phyloP scores from a whole-genome alignment of 2,888 invertebrate species.

The Mimachlamys varia region DNA sequence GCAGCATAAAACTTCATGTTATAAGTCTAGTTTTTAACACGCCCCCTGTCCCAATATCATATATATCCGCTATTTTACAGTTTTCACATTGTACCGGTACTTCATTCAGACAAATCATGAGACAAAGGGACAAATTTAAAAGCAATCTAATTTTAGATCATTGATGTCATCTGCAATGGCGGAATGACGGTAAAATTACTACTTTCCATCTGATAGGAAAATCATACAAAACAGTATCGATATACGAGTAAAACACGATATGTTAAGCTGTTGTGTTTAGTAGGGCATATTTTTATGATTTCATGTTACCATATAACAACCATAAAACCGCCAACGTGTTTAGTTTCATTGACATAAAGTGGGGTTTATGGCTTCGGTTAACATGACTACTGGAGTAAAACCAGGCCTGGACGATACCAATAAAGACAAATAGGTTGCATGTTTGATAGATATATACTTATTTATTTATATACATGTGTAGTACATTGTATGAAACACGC shows the following conservation, averaged over 20 bases:
- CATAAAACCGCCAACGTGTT: not conserved
- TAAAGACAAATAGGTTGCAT: not conserved
- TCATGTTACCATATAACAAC: not conserved
- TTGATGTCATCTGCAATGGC: not conserved
- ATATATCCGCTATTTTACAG: not conserved
- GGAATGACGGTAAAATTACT: not conserved
- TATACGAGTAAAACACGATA: not conserved
- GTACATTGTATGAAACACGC: no score
- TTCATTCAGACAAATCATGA: not conserved
- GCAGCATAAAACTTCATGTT: not conserved
- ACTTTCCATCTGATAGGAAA: not conserved
- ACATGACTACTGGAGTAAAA: not conserved
- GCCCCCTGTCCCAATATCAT: not conserved
- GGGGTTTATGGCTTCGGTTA: not conserved
- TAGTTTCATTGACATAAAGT: not conserved
- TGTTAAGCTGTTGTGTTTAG: not conserved
- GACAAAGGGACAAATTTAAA: not conserved
- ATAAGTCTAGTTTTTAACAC: not conserved
- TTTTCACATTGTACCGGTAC: no score
- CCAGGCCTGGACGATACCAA: not conserved
- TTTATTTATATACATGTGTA: no score
- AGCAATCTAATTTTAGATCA: not conserved
- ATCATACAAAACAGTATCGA: not conserved
- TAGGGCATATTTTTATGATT: not conserved
- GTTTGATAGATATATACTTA: not conserved